A percentile compares a stretch with the other conserved stretches of the same genome.
Evolutionary conservation across 2,113 vertebrate species (phyloP).

Genomic region (Engystomops pustulosus): DNA sequence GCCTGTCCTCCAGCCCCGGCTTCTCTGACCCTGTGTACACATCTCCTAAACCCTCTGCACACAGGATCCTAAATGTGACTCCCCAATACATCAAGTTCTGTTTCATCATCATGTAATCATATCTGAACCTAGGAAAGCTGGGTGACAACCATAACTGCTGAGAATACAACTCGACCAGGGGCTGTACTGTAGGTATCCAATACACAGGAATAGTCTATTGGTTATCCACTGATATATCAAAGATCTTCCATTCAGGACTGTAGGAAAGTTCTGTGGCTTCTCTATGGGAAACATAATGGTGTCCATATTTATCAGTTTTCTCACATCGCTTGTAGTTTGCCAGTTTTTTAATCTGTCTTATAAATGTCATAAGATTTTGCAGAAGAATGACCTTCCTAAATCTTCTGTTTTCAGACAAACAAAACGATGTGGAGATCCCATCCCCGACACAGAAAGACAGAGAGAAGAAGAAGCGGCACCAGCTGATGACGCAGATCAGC

Average conservation of each 20-base stretch:
- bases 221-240: neutral
- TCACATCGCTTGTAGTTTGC: no score
- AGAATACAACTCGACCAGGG: neutral
- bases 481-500: slow-evolving; percentile 95
- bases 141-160: neutral
- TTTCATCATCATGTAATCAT: neutral
- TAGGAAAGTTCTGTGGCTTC: neutral
- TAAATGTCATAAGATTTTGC: no score
- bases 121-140: neutral
- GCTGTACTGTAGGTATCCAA: no score
- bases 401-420: slow-evolving; percentile 82
- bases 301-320: no score
- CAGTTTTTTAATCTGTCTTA: no score
- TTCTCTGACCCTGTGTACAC: neutral
- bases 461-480: slow-evolving; percentile 93
- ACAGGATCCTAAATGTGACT: no score
- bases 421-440: slow-evolving; percentile 96
- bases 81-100: no score
- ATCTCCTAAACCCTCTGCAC: no score
- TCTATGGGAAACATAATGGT: no score
- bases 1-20: neutral
- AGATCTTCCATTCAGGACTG: neutral
- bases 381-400: no score
- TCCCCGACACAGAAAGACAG: slow-evolving; percentile 91
- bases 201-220: no score